These are phyloP conservation scores for Remorina albescens DNA, from an alignment of 2,797 vertebrate species.

Conservation along the genomic window DNA sequence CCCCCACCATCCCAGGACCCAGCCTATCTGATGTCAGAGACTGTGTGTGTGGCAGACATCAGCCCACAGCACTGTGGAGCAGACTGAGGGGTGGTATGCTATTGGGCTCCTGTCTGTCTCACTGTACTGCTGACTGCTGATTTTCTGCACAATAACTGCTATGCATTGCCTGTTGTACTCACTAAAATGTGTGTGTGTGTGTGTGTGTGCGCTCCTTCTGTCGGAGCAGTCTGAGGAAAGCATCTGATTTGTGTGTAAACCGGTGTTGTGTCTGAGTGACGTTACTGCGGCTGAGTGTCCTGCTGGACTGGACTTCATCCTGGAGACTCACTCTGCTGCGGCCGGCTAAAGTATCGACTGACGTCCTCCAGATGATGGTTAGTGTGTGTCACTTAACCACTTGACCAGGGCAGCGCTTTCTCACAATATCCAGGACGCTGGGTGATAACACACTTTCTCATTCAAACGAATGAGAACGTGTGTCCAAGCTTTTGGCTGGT, in stretches of 20 bases:
- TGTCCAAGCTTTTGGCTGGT: too few species aligned
- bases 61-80: constrained; percentile 10
- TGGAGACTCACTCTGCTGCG: constrained; percentile 36
- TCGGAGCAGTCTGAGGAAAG: constrained; percentile 28
- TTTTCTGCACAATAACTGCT: constrained; percentile 49
- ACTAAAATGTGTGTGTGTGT: constrained; percentile 1
- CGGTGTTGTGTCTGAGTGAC: constrained; percentile 7
- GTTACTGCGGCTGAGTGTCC: constrained; percentile 45
- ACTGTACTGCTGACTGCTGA: constrained; percentile 51
- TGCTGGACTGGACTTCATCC: constrained; percentile 17
- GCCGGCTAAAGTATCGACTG: constrained; percentile 25
- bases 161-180: constrained; percentile 2
- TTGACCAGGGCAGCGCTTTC: not conserved
- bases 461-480: too few species aligned
- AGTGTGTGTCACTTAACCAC: constrained; percentile 29
- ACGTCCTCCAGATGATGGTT: constrained; percentile 21
- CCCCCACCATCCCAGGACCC: constrained; percentile 59
- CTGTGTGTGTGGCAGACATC: constrained; percentile 27
- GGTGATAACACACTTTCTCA: constrained; percentile 28
- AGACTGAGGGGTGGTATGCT: constrained; percentile 51
- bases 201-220: not conserved
- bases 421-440: constrained; percentile 12
- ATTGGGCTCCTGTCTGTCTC: constrained; percentile 54
- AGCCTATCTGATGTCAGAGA: constrained; percentile 79
- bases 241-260: constrained; percentile 22